A percentile compares a stretch with the other conserved stretches of the same genome.
Evolutionary conservation across 1,140 invertebrate genomes (phyloP).

Genomic region (Macrotrachela quadricornifera): DNA sequence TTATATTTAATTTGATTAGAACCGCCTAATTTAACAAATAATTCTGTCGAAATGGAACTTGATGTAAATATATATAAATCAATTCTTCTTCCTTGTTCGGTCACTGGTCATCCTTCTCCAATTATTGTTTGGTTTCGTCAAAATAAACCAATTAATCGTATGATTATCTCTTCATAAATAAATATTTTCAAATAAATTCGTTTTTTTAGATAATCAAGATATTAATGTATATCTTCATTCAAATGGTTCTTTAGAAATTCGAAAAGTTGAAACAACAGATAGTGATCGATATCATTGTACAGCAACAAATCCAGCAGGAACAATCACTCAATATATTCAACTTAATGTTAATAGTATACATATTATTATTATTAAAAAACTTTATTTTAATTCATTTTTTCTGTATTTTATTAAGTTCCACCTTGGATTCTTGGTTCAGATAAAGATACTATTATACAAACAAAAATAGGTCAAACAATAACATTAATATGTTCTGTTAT

Average conservation of each 20-base stretch:
- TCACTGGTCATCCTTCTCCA: constrained; percentile 21
- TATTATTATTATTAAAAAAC: neutral
- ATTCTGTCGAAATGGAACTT: too few relatives aligned
- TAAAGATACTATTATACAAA: too few relatives aligned
- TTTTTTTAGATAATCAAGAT: neutral
- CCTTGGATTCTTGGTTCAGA: too few relatives aligned
- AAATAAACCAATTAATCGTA: neutral
- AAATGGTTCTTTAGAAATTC: constrained; percentile 13
- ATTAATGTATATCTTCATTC: neutral
- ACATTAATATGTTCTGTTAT: neutral
- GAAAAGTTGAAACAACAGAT: constrained; percentile 15
- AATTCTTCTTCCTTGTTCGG: constrained; percentile 18
- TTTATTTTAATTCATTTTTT: too few relatives aligned
- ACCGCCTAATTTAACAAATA: too few relatives aligned
- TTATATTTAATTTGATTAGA: too few relatives aligned
- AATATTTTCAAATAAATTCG: too few relatives aligned
- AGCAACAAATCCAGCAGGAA: constrained; percentile 21
- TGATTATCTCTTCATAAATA: too few relatives aligned
- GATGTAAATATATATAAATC: neutral
- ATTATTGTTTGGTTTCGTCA: constrained; percentile 19
- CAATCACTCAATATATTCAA: constrained; percentile 10
- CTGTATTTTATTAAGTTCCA: too few relatives aligned
- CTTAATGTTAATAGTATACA: neutral
- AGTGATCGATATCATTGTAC: constrained; percentile 21
- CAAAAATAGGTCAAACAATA: too few relatives aligned